phyloP scores from a whole-genome alignment of 2,797 vertebrate genomes.

The Anomalospiza imberbis region DNA sequence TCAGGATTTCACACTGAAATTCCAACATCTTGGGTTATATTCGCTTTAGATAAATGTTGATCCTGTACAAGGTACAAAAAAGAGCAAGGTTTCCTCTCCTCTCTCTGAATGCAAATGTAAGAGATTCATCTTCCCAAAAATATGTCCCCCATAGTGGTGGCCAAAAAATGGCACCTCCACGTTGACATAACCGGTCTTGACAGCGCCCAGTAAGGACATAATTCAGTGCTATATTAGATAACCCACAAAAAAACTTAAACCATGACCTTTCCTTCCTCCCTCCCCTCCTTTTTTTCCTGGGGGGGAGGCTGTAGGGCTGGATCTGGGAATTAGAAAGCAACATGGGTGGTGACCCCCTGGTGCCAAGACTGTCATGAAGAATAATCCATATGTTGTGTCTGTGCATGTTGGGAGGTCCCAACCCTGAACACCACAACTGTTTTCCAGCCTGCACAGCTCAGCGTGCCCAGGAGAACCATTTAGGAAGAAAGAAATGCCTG shows the following conservation, averaged over 20 bases:
- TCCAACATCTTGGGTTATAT: fast-evolving
- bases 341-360: conserved; percentile 43
- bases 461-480: not conserved
- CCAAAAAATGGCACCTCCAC: not conserved
- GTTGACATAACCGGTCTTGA: not conserved
- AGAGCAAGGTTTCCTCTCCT: not conserved
- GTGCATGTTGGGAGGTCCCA: conserved; percentile 55
- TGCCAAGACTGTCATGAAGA: conserved; percentile 39
- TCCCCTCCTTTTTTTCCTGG: not conserved
- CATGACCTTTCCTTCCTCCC: conserved; percentile 26
- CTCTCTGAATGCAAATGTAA: not conserved
- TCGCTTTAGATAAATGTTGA: not conserved
- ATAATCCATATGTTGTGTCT: conserved; percentile 58
- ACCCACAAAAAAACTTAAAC: conserved; percentile 7
- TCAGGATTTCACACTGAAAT: not conserved
- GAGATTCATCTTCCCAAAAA: not conserved
- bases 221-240: conserved; percentile 21
- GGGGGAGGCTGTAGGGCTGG: not conserved
- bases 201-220: not conserved
- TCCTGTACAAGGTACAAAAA: not conserved
- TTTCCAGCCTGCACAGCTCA: conserved; percentile 32
- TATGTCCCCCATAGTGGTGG: not conserved
- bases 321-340: conserved; percentile 34
- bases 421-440: conserved; percentile 37
- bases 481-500: not conserved